phyloP scores from a whole-genome alignment of 2,113 vertebrate genomes.

The Malurus alboscapulatus region DNA sequence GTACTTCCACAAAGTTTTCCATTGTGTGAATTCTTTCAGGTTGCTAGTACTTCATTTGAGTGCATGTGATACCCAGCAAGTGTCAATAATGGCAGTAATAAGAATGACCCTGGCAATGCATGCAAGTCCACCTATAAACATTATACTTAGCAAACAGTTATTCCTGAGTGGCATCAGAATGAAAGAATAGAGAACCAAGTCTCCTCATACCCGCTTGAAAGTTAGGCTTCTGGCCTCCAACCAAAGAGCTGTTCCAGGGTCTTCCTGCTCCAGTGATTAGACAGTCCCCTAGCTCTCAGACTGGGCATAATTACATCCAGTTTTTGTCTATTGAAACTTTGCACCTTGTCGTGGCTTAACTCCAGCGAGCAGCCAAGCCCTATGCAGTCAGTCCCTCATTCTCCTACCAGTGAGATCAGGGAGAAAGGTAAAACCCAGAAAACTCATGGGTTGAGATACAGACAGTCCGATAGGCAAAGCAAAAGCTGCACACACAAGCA shows the following conservation, averaged over 20 bases:
- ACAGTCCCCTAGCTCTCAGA: not conserved
- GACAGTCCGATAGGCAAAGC: not conserved
- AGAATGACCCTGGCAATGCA: accelerated
- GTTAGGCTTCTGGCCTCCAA: not conserved
- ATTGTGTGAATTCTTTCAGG: not conserved
- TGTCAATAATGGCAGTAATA: not conserved
- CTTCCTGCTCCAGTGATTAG: slow-evolving; percentile 14
- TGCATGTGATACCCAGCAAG: not conserved
- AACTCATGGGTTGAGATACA: not conserved
- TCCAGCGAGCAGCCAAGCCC: not conserved
- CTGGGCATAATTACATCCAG: not conserved
- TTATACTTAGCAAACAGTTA: not conserved
- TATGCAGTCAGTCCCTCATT: not conserved
- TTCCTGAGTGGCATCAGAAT: not conserved
- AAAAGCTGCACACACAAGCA: not conserved
- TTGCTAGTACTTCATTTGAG: not conserved
- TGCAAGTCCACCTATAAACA: not conserved
- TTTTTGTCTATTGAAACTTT: not conserved
- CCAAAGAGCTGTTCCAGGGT: not conserved
- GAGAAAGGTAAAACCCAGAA: not conserved
- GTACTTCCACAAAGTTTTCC: not conserved
- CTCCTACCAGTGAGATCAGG: not conserved
- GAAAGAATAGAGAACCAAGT: not conserved
- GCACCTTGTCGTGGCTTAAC: accelerated
- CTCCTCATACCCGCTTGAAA: not conserved